Evolutionary conservation across 2,797 vertebrate species (phyloP), one percentile per base, ranked within the genome.

Genomic region (Mus minutoides): DNA sequence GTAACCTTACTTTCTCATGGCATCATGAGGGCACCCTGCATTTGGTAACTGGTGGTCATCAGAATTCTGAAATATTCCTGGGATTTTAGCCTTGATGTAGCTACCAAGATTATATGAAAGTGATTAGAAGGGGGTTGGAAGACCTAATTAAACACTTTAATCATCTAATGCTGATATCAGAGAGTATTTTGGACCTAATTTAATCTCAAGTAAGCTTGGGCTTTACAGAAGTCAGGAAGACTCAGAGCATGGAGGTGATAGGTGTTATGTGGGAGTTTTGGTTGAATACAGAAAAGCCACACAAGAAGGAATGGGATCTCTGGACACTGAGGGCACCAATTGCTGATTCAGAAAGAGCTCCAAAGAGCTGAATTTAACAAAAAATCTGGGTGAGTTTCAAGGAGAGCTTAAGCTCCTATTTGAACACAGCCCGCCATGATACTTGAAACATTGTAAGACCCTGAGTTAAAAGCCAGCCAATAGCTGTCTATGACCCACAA

Each of bases 81-180:
- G 0, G 62, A n/a, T 8, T 69, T 12, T 29, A 2, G 0, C 75
- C 2, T 24, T 0, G 43, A 52, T 60, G 16, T 13, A 17, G 24
- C 17, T 37, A 58, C 37, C n/a, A 79, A 56, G 24, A 80, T 49
- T 26, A 49, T 3, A 43, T 26, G 3, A n/a, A 4, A 12, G 13
- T 69, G 7, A 22, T 12, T 22, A 2, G 69, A 11, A 37, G 26
- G 14, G 46, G 29, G 43, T 17, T 31, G 19, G 49, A 0, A 13
- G 29, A 9, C 78, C 46, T 31, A 24, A 58, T 58, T 90, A 64
- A 29, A 22, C 21, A 13, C 26, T 54, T 49, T 64, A 10, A n/a
- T 62, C 54, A 87, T 75, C 37, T 75, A 24, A 87, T 10, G 4
- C 14, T 75, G n/a, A 52, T n/a, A 52, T 0, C 49, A 31, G 34